phyloP scores from a whole-genome alignment of 2,888 invertebrate species.

The Parnassius glacialis region DNA sequence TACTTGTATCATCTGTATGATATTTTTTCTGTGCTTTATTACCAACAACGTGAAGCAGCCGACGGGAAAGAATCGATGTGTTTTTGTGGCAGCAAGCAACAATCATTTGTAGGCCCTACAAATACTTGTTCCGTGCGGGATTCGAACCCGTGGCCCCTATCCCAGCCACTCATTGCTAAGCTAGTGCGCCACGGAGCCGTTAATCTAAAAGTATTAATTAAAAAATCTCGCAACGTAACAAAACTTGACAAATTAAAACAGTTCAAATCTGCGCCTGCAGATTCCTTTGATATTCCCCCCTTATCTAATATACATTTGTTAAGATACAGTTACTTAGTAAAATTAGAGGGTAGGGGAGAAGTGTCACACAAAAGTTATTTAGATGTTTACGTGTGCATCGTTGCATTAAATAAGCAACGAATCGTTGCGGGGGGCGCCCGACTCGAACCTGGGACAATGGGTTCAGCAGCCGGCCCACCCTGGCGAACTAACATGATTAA shows the following conservation, averaged over 20 bases:
- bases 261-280: slow-evolving; percentile 56
- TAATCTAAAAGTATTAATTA: too few species aligned
- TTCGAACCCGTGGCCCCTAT: too few species aligned
- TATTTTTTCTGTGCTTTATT: too few species aligned
- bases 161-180: too few species aligned
- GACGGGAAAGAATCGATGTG: too few species aligned
- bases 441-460: slow-evolving; percentile 68
- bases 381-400: slow-evolving; percentile 80
- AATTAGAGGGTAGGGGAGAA: slow-evolving; percentile 77
- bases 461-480: slow-evolving; percentile 68
- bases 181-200: too few species aligned
- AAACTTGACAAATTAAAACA: slow-evolving; percentile 24
- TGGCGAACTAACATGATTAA: slow-evolving; percentile 65
- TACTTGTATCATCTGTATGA: too few species aligned
- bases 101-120: too few species aligned
- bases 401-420: slow-evolving; percentile 80
- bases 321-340: slow-evolving; percentile 79
- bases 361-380: slow-evolving; percentile 80
- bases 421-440: slow-evolving; percentile 66
- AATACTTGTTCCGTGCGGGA: too few species aligned
- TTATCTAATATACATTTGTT: slow-evolving; percentile 57
- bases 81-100: too few species aligned
- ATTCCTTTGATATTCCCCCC: slow-evolving; percentile 53
- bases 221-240: not conserved
- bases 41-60: too few species aligned